Evolutionary conservation across 2,888 invertebrate species (phyloP).

Genomic region (Hemaris fuciformis): DNA sequence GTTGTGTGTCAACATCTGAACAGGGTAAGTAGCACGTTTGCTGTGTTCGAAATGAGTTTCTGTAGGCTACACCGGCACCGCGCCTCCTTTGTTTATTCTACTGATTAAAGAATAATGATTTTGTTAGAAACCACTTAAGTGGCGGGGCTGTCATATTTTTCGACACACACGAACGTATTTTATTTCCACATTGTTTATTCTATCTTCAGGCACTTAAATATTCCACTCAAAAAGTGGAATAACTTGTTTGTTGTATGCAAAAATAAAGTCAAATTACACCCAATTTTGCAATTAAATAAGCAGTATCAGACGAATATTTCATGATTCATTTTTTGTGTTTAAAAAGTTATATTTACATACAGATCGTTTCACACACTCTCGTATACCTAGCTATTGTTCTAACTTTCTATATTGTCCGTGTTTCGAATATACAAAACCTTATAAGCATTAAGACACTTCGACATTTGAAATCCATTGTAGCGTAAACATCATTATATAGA

Average conservation of each 20-base stretch:
- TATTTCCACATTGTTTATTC: constrained; percentile 12
- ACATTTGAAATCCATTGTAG: background rate
- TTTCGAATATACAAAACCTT: constrained; percentile 8
- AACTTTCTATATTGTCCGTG: constrained; percentile 16
- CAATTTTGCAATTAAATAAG: background rate
- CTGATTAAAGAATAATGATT: constrained; percentile 26
- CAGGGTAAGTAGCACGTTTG: constrained; percentile 38
- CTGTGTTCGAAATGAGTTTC: constrained; percentile 17
- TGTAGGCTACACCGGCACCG: constrained; percentile 14
- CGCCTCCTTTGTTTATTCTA: constrained; percentile 31
- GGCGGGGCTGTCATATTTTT: constrained; percentile 4
- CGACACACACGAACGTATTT: constrained; percentile 6
- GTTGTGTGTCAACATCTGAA: constrained; percentile 31
- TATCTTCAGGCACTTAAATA: constrained; percentile 4
- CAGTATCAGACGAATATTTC: background rate
- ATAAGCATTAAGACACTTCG: background rate
- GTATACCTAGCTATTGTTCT: constrained; percentile 14
- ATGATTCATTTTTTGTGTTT: background rate
- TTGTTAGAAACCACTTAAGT: constrained; percentile 14
- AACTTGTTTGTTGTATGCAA: background rate
- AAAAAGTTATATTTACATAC: background rate
- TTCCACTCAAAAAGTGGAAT: background rate
- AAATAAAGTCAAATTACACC: background rate
- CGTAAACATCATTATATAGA: background rate
- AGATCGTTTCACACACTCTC: background rate